Evolutionary conservation across 2,888 invertebrate genomes (phyloP), one percentile per base, ranked within the genome.

Genomic region (Cephus spinipes): DNA sequence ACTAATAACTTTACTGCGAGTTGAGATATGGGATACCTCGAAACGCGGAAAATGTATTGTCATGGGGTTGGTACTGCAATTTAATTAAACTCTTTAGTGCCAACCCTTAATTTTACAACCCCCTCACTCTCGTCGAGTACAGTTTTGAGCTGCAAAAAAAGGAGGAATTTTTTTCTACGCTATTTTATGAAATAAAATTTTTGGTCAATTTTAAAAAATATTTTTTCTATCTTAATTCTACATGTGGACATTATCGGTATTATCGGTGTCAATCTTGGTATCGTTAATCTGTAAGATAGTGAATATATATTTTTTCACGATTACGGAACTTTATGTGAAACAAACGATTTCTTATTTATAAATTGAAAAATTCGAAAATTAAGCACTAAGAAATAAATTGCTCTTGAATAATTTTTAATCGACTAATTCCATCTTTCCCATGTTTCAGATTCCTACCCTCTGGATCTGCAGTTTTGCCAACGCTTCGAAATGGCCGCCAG

Each of bases 401-500:
- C 40, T 23, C 1, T 4, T 40, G 23, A 15, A 23, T 40, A 23
- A 15, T 40, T 40, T 40, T 40, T 1, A 15, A 15, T 40, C 4
- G 68, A 32, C 9, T 74, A 30, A 73, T 55, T 40, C 74, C 77
- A 40, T 79, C 30, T 81, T 82, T 76, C 82, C 31, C 86, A 71
- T 88, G 82, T 75, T 82, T 31, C 89, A 90, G 90, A 87, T 87
- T 82, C 80, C 71, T 76, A 74, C 76, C 76, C 73, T 76, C 77
- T 80, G 79, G 78, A 81, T 78, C 77, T 77, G 79, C 76, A 79
- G 80, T 80, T 80, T 84, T 77, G 79, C 75, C 83, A 78, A 84
- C 75, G 85, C 75, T 85, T 82, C 87, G 88, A 85, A 85, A 90
- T 90, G 90, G 87, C 84, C 82, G 81, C 74, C 81, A 78, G 82